Percentiles rank a stretch among this genome's conserved stretches.
Evolutionary conservation across 1,140 invertebrate species (phyloP).

Genomic region (Lepeophtheirus salmonis): DNA sequence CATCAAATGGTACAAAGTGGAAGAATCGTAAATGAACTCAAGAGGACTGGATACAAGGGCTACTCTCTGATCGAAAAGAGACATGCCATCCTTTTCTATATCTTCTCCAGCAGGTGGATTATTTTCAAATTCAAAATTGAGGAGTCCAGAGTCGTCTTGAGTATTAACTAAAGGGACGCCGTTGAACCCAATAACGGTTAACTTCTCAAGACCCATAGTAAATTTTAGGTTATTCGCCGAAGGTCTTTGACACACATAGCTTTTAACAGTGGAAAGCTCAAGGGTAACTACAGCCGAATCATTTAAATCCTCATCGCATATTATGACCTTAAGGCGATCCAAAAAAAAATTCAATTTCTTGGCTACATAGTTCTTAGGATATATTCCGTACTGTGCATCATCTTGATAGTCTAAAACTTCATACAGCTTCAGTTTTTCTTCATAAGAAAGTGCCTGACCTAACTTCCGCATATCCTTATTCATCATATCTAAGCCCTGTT

Average conservation of each 20-base stretch:
- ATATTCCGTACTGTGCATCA: constrained; percentile 9
- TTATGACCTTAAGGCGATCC: not conserved
- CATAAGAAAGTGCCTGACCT: not conserved
- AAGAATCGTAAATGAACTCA: constrained; percentile 6
- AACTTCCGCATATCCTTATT: not conserved
- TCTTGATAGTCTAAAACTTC: constrained; percentile 16
- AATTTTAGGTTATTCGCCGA: constrained; percentile 1
- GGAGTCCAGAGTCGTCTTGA: not conserved
- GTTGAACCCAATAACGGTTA: constrained; percentile 3
- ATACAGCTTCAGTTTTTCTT: constrained; percentile 13
- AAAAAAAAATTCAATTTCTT: not conserved
- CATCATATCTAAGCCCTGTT: not conserved
- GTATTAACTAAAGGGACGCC: no score
- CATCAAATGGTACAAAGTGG: constrained; percentile 5
- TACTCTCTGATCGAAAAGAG: constrained; percentile 6
- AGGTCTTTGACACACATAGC: constrained; percentile 1
- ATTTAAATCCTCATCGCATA: constrained; percentile 11
- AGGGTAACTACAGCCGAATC: constrained; percentile 4
- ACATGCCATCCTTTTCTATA: constrained; percentile 2
- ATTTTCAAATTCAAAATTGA: constrained; percentile 13
- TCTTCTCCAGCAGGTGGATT: constrained; percentile 7
- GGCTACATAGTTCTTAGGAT: constrained; percentile 6
- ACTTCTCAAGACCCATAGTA: not conserved
- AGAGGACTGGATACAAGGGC: constrained; percentile 7
- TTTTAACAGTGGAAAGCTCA: not conserved